phyloP scores from a whole-genome alignment of 2,888 invertebrate species.

The Ephialtes manifestator region DNA sequence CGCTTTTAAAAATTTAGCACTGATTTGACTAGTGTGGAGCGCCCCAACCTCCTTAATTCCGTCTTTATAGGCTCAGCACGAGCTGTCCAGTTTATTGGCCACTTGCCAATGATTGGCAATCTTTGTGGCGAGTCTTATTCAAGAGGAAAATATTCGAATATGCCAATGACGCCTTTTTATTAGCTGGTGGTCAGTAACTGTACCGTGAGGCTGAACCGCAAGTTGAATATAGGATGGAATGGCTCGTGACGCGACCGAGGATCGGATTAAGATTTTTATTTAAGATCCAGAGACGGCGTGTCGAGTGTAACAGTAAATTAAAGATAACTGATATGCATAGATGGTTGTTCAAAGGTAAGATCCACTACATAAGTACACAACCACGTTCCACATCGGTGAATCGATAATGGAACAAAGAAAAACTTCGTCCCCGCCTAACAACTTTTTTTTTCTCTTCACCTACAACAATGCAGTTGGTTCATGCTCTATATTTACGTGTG shows the following conservation, averaged over 20 bases:
- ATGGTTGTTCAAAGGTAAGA: constrained; percentile 28
- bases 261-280: constrained; percentile 43
- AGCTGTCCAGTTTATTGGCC: constrained; percentile 1
- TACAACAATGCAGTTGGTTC: constrained; percentile 16
- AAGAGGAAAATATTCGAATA: constrained; percentile 1
- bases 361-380: constrained; percentile 16
- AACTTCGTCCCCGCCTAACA: background rate
- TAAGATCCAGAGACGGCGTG: constrained; percentile 3
- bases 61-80: background rate
- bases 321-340: constrained; percentile 67
- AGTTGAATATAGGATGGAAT: constrained; percentile 31
- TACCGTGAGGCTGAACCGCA: background rate
- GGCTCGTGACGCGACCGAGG: constrained; percentile 28
- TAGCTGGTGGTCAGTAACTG: background rate
- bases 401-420: constrained; percentile 33
- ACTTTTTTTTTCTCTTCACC: background rate
- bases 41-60: too few species aligned
- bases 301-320: constrained; percentile 58
- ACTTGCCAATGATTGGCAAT: constrained; percentile 30
- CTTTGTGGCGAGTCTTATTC: constrained; percentile 2
- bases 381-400: constrained; percentile 10
- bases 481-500: constrained; percentile 5
- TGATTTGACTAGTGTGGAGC: too few species aligned
- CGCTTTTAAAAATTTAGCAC: too few species aligned
- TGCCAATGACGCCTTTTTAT: constrained; percentile 31